These are phyloP conservation scores for Lepidonotus clava DNA, from an alignment of 2,888 invertebrate genomes.

Conservation along the genomic window DNA sequence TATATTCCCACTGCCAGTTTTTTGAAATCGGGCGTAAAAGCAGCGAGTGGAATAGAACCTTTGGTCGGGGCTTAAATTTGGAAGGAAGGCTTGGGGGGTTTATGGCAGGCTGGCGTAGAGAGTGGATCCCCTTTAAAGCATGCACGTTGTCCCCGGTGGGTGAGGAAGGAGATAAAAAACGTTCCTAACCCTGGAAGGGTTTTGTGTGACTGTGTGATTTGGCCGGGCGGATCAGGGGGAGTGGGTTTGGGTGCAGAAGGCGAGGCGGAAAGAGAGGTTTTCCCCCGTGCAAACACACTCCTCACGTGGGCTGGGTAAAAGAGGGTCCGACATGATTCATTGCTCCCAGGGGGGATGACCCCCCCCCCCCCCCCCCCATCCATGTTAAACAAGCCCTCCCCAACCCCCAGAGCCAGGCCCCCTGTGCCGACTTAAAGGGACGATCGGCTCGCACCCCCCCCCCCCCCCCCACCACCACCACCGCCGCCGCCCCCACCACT, in stretches of 20 bases:
- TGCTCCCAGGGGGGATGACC: background rate
- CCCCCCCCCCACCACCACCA: background rate
- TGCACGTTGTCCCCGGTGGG: no score
- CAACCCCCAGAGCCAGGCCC: background rate
- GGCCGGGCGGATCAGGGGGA: background rate
- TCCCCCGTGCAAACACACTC: background rate
- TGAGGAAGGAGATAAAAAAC: no score
- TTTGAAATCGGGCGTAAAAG: no score
- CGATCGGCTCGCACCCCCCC: background rate
- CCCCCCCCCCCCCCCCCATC: background rate
- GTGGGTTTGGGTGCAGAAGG: background rate
- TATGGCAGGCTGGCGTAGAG: no score
- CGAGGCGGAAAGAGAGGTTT: background rate
- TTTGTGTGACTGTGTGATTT: no score
- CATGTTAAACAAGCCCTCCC: background rate
- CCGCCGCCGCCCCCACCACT: background rate
- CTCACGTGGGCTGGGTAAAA: background rate
- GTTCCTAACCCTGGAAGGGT: no score
- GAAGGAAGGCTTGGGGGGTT: no score
- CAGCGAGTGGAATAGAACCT: no score
- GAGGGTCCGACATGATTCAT: background rate
- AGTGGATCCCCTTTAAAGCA: no score
- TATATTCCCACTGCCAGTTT: no score
- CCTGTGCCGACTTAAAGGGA: background rate
- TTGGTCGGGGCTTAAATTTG: no score